Evolutionary conservation across 2,888 invertebrate genomes (phyloP).

Genomic region (Neoaliturus tenellus): DNA sequence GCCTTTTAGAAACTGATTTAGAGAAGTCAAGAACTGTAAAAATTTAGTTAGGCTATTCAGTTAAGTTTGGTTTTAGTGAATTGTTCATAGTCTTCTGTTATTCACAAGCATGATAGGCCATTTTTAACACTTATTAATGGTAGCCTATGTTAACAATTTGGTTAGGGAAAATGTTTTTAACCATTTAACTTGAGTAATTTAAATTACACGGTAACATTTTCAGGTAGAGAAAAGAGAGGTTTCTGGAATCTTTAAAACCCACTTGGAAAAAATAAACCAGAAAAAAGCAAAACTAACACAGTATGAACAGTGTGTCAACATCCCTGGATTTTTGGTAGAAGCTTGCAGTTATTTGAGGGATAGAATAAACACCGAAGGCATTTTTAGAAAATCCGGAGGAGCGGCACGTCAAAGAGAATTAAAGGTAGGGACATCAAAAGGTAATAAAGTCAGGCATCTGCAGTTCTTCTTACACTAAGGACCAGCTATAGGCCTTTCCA

Average conservation of each 20-base stretch:
- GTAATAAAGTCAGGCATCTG: too few relatives aligned
- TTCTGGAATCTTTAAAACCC: constrained; percentile 74
- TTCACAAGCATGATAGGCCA: not conserved
- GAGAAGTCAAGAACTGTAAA: too few relatives aligned
- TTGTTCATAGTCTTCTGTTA: not conserved
- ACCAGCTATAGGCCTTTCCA: too few relatives aligned
- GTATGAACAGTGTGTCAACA: constrained; percentile 79
- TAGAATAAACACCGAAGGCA: constrained; percentile 85
- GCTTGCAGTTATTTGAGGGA: constrained; percentile 82
- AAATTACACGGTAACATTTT: constrained; percentile 1
- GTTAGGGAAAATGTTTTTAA: too few relatives aligned
- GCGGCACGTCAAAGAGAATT: constrained; percentile 88
- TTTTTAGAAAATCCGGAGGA: constrained; percentile 94
- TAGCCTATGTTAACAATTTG: too few relatives aligned
- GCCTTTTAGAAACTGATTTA: too few relatives aligned
- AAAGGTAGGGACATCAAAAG: constrained; percentile 80
- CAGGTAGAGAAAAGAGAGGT: constrained; percentile 55
- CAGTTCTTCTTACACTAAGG: too few relatives aligned
- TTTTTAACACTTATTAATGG: not conserved
- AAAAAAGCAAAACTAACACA: constrained; percentile 79
- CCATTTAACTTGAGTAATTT: not conserved
- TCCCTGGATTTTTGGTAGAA: constrained; percentile 84
- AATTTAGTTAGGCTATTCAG: too few relatives aligned
- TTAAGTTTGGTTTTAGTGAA: too few relatives aligned
- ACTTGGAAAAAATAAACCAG: constrained; percentile 74